phyloP scores from a whole-genome alignment of 2,888 invertebrate species.

The Maniola hyperantus region DNA sequence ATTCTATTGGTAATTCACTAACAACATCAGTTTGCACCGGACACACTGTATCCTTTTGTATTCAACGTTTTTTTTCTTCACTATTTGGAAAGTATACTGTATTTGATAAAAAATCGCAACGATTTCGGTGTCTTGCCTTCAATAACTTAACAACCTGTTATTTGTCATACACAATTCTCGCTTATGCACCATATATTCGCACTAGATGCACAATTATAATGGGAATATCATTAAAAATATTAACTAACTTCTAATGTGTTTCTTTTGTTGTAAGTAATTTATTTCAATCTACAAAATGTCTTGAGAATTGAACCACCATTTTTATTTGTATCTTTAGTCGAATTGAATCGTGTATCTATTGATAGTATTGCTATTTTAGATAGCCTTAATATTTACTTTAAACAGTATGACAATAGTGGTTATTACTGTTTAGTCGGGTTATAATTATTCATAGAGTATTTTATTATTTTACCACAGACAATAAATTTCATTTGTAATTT shows the following conservation, averaged over 20 bases:
- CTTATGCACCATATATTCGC: constrained; percentile 65
- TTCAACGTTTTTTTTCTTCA: constrained; percentile 45
- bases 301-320: constrained; percentile 78
- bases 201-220: constrained; percentile 53
- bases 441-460: constrained; percentile 35
- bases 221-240: constrained; percentile 52
- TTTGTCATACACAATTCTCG: constrained; percentile 75
- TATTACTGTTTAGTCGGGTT: constrained; percentile 50
- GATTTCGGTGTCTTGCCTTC: constrained; percentile 72
- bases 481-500: neutral
- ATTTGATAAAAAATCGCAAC: constrained; percentile 63
- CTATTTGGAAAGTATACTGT: constrained; percentile 59
- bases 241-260: constrained; percentile 49
- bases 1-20: constrained; percentile 40
- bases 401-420: constrained; percentile 2
- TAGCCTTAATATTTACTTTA: constrained; percentile 20
- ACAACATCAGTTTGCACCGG: constrained; percentile 23
- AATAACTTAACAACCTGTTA: constrained; percentile 82
- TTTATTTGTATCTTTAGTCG: constrained; percentile 74
- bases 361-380: constrained; percentile 38
- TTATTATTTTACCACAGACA: constrained; percentile 8
- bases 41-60: constrained; percentile 16
- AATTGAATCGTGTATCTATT: constrained; percentile 66
- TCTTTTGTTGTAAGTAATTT: constrained; percentile 47
- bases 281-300: constrained; percentile 62